phyloP scores from a whole-genome alignment of 2,888 invertebrate genomes.

The Amphimallon solstitiale region DNA sequence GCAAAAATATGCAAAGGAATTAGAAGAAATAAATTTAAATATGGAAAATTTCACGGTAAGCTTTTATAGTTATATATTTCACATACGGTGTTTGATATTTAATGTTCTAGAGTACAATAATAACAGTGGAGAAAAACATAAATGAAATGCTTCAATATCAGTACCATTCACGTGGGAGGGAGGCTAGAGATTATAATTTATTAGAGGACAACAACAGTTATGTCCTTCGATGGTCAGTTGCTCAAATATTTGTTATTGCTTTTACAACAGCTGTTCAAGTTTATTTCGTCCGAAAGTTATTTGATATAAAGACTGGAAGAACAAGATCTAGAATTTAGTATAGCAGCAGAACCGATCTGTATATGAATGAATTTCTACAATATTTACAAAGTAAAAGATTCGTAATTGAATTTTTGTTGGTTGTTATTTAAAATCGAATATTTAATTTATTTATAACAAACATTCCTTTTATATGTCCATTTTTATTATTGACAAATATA shows the following conservation, averaged over 20 bases:
- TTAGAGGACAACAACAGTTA: constrained; percentile 84
- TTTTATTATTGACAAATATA: background rate
- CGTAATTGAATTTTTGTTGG: no score
- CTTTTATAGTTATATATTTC: constrained; percentile 43
- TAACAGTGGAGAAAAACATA: constrained; percentile 83
- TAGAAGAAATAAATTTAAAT: constrained; percentile 86
- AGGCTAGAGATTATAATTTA: constrained; percentile 84
- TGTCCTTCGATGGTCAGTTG: constrained; percentile 88
- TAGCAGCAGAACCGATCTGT: background rate
- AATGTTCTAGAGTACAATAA: constrained; percentile 73
- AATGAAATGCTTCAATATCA: constrained; percentile 87
- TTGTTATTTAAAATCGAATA: no score
- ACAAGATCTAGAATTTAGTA: constrained; percentile 68
- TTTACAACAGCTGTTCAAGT: constrained; percentile 84
- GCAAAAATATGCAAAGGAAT: constrained; percentile 90
- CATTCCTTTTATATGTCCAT: background rate
- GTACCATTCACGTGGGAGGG: constrained; percentile 81
- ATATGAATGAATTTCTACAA: no score
- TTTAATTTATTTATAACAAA: no score
- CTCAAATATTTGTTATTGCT: constrained; percentile 85
- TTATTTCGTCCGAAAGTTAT: constrained; percentile 88
- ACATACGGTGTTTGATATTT: constrained; percentile 8
- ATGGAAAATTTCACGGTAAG: constrained; percentile 91
- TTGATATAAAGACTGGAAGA: constrained; percentile 78
- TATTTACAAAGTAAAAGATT: no score